Base-by-base conservation (phyloP, 2,888 invertebrate genomes). In the Hemistola chrysoprasaria region DNA sequence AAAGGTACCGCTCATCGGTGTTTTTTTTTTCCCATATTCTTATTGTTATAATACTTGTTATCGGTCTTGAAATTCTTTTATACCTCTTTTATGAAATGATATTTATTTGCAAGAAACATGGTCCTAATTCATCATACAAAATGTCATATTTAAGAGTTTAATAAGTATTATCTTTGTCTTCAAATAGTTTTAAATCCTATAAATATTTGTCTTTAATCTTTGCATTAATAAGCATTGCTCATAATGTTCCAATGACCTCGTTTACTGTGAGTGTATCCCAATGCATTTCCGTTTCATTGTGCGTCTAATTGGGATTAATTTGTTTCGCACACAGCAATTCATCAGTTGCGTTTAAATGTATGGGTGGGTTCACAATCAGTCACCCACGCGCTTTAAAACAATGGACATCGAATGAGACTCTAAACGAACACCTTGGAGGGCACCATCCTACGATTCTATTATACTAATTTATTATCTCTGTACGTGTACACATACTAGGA, bases 341-440 rank as follows among this genome's bases (percentile, higher is more conserved):
- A 78, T 81, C 72, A 76, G 59, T 45, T 57, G 57, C 53, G 37
- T 50, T 49, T 60, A 65, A 71, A 65, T 56, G 59, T 57, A 59
- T 63, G 58, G 56, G 84, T 81, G 81, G 81, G 81, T 80, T 80
- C 80, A 77, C 77, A 77, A 73, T 75, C 65, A 63, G 59, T 71
- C 72, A 54, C 80, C 81, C 73, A 81, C 83, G 70, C 67, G 46
- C 35, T 32, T 53, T 68, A 56, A 76, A 75, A 84, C 84, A 82
- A 83, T 83, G 65, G 64, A 56, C 56, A 59, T 55, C 59, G 65
- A 70, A 71, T 68, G 66, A 67, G 46, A 52, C 53, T 60, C 60
- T 70, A 72, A 75, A 66, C 61, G 64, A 56, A 59, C 51, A 47
- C 74, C 73, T 51, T 75, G 52, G 72, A 69, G 46, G 68, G 65